Evolutionary conservation across 2,797 vertebrate genomes (phyloP), one percentile per base, ranked within the genome.

Genomic region (Columba guinea): DNA sequence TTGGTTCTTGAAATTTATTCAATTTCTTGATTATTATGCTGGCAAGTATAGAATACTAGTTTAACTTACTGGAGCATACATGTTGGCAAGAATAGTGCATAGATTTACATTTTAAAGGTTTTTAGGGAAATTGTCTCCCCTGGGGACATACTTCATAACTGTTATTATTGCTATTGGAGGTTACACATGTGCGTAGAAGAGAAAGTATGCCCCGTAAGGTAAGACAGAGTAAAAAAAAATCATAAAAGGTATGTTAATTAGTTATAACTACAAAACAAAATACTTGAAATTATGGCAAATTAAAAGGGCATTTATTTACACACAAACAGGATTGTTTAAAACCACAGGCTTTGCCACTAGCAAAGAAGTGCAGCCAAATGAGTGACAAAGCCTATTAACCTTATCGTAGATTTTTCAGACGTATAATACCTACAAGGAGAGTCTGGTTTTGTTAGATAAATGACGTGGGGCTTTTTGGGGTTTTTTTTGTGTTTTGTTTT

Each of bases 101-200:
- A 97, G 85, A 96, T 98, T 98, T 98, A 92, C 94, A 95, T 97
- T 97, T 97, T 97, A 96, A 96, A 92, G 59, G 76, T 94, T 97
- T 96, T 95, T 97, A 84, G 59, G 95, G 93, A 97, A 95, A 97
- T 95, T 95, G 80, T 92, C 86, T 97, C 84, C 94, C 96, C 94
- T 52, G 48, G 68, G 82, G 93, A 89, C 82, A 94, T 94, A 96
- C 95, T 97, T 95, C 37, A 12, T 92, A 94, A 78, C 84, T 96
- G 90, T 96, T 96, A 95, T 90, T 97, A 97, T 95, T 98, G 95
- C 82, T 96, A 56, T 84, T 95, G 88, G 96, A 96, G 52, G 96
- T 92, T 97, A 95, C 94, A 95, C 69, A 69, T 97, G 59, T 87
- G 51, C 5, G 18, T 90, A 93, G 94, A 94, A 94, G 94, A 85